Conservation (phyloP, 2,113 vertebrate species). For the Paracanthobrama guichenoti region DNA sequence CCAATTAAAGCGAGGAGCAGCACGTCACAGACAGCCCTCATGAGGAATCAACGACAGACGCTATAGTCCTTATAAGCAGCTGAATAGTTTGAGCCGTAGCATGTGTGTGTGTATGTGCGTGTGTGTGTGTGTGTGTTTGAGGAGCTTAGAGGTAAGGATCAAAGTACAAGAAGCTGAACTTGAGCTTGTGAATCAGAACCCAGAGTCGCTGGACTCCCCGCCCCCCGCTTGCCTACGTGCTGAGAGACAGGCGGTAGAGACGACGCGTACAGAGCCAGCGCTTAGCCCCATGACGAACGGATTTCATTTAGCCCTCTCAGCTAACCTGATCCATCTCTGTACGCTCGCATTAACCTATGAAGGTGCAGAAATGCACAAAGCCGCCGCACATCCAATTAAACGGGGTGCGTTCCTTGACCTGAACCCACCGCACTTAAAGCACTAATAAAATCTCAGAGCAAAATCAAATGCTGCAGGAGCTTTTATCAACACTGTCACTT, state of each 20-base stretch:
- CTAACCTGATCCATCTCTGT: slow-evolving; percentile 55
- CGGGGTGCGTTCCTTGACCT: neutral
- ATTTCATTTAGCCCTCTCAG: slow-evolving; percentile 58
- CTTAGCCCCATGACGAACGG: slow-evolving; percentile 52
- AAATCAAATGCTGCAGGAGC: too few relatives aligned
- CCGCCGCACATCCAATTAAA: slow-evolving; percentile 58
- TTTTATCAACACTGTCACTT: too few relatives aligned
- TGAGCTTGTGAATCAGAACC: slow-evolving; percentile 45
- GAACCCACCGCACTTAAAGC: too few relatives aligned
- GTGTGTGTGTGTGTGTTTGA: slow-evolving; percentile 35
- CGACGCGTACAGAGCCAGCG: neutral
- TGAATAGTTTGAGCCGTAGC: neutral
- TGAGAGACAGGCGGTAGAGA: neutral
- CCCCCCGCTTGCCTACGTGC: slow-evolving; percentile 45
- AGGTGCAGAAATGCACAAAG: slow-evolving; percentile 24
- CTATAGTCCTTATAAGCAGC: slow-evolving; percentile 32
- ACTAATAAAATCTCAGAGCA: too few relatives aligned
- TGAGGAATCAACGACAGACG: neutral
- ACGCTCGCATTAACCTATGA: slow-evolving; percentile 14
- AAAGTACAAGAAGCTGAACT: slow-evolving; percentile 43
- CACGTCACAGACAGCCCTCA: neutral
- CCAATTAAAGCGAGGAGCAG: slow-evolving; percentile 15
- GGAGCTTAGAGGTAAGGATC: slow-evolving; percentile 28
- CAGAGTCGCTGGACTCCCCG: neutral
- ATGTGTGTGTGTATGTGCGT: slow-evolving; percentile 7